Base-by-base conservation (phyloP, 2,797 vertebrate genomes). In the Allobates femoralis region DNA sequence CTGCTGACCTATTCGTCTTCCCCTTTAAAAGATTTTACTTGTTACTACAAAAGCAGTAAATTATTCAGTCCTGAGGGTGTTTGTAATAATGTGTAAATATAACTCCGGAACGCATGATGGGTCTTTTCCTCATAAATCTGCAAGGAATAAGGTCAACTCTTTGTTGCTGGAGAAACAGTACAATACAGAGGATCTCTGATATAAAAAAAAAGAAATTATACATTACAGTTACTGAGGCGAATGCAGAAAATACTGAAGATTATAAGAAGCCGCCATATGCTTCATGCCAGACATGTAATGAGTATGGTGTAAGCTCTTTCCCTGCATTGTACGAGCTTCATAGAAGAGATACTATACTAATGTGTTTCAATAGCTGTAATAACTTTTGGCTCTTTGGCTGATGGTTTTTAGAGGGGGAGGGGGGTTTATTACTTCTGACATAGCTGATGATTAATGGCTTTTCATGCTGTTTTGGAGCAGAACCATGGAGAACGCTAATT, bases 31-130 rank as follows among this genome's bases (percentile, higher is more conserved):
- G 34, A 21, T 62, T 83, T 64, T 50, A 34, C 34, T 32, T 53
- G 60, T 46, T 66, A 66, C 50, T n/a, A 32, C 26, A 53, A 64
- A 64, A 41, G 26, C 66, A 18, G 80, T 53, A 55, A 55, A 85
- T 73, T 51, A 67, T 85, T 78, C 46, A 32, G 58, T 84, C 83
- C 83, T 78, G n/a, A 21, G 82, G 82, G 71, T 84, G 82, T 75
- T 84, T 62, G 75, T 66, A 46, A 32, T 76, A 84, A 60, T 62
- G 77, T 79, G 56, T 79, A 79, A 83, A 32, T 55, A 73, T n/a
- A 67, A 67, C 34, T 60, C 71, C 1, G 51, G 30, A 67, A 51
- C 26, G 28, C 64, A 10, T 11, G n/a, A 34, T 55, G 37, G 64
- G n/a, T 73, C 30, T 58, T 73, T 58, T 32, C 30, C 21, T 64